Percentiles rank a stretch among this genome's conserved stretches.
These are phyloP conservation scores for Suillia variegata DNA, from an alignment of 2,888 invertebrate species.

Conservation along the genomic window DNA sequence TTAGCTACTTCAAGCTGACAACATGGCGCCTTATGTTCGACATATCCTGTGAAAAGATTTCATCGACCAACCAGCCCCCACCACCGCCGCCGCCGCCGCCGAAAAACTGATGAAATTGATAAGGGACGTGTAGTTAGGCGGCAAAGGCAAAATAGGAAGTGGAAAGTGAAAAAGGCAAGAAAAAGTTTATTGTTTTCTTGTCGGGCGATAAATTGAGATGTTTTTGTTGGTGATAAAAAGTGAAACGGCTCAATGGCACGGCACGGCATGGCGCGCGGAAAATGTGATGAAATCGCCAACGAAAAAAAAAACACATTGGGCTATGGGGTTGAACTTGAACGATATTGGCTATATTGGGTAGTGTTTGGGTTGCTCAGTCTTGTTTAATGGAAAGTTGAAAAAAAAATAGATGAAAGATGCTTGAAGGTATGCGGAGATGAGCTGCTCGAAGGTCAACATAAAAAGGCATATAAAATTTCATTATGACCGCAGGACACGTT, in stretches of 20 bases:
- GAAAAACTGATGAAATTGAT: slow-evolving; percentile 3
- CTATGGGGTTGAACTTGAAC: no score
- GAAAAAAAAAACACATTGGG: background rate
- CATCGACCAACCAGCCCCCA: no score
- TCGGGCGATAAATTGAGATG: slow-evolving; percentile 9
- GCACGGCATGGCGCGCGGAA: background rate
- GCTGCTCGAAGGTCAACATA: background rate
- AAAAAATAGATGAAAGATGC: no score
- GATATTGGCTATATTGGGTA: no score
- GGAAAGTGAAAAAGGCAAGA: background rate
- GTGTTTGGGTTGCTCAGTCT: no score
- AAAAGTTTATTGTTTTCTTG: slow-evolving; percentile 6
- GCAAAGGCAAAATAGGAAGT: background rate
- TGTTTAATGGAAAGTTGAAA: no score
- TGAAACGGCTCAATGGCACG: background rate
- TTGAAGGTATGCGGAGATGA: no score
- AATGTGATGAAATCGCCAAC: background rate
- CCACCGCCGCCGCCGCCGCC: background rate
- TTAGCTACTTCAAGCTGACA: slow-evolving; percentile 12
- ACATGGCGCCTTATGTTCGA: slow-evolving; percentile 12
- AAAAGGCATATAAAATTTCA: slow-evolving; percentile 13
- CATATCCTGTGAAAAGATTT: background rate
- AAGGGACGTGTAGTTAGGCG: no score
- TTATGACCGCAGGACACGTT: slow-evolving; percentile 19
- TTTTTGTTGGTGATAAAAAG: background rate